Conservation (phyloP, 2,888 invertebrate species). For the Drosophila subquinaria region DNA sequence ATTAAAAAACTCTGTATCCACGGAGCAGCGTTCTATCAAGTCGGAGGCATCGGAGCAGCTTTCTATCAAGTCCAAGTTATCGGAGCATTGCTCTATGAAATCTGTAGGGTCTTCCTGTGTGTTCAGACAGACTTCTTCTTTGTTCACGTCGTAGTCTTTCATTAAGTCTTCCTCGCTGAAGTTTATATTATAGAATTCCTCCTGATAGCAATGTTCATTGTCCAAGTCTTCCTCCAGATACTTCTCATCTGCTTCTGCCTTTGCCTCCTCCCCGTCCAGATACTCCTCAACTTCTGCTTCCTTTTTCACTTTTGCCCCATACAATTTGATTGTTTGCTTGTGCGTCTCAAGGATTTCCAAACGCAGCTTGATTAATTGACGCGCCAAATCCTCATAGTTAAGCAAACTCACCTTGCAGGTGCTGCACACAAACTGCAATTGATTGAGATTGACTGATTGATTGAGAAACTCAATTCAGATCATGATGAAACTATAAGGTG, state of each 20-base stretch:
- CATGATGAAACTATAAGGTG: no score
- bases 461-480: neutral
- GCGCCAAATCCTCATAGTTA: conserved; percentile 61
- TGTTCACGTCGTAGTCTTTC: neutral
- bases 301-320: neutral
- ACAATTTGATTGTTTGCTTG: conserved; percentile 14
- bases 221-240: neutral
- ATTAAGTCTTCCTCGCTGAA: neutral
- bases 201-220: neutral
- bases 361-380: conserved; percentile 40
- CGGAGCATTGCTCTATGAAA: neutral
- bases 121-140: no score
- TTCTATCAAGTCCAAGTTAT: neutral
- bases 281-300: neutral
- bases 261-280: no score
- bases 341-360: conserved; percentile 52
- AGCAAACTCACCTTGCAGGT: conserved; percentile 62
- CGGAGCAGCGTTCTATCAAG: neutral
- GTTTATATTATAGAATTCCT: neutral
- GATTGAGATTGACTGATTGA: neutral
- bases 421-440: conserved; percentile 63
- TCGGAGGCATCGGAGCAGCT: neutral
- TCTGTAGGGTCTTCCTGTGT: no score
- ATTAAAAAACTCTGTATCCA: neutral
- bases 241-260: neutral